A percentile compares a stretch with the other conserved stretches of the same genome.
Evolutionary conservation across 1,140 invertebrate species (phyloP).

Genomic region (Maniola jurtina): DNA sequence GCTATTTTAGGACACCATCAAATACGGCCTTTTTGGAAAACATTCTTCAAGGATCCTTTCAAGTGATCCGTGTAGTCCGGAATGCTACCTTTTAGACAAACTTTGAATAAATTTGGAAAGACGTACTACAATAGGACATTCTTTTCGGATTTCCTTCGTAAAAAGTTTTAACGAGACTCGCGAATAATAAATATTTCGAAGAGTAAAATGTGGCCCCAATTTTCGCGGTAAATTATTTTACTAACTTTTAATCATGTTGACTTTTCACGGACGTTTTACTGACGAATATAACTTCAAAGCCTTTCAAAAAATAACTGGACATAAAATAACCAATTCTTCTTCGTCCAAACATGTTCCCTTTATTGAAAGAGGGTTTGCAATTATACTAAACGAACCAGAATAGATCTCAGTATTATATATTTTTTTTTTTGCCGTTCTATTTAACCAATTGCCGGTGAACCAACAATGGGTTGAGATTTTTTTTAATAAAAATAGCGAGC

Average conservation of each 20-base stretch:
- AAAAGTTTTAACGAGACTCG: slow-evolving; percentile 31
- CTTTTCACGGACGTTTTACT: neutral
- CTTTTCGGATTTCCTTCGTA: slow-evolving; percentile 17
- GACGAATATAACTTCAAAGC: too few relatives aligned
- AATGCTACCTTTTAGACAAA: slow-evolving; percentile 25
- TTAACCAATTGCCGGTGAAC: too few relatives aligned
- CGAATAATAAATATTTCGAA: neutral
- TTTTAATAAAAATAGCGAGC: too few relatives aligned
- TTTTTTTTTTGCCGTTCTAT: too few relatives aligned
- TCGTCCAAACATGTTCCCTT: too few relatives aligned
- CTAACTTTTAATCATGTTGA: slow-evolving; percentile 1
- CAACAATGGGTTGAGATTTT: too few relatives aligned
- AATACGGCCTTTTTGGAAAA: slow-evolving; percentile 27
- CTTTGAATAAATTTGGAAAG: slow-evolving; percentile 26
- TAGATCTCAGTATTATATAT: too few relatives aligned
- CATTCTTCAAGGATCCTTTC: slow-evolving; percentile 21
- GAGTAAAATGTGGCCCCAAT: neutral
- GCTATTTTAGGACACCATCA: slow-evolving; percentile 31
- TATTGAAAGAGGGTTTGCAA: too few relatives aligned
- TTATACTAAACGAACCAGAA: too few relatives aligned
- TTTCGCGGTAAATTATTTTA: neutral
- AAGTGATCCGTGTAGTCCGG: slow-evolving; percentile 22
- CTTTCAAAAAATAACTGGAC: too few relatives aligned
- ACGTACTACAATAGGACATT: slow-evolving; percentile 24
- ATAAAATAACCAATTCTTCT: too few relatives aligned